A percentile compares a stretch with the other conserved stretches of the same genome.
Evolutionary conservation across 2,797 vertebrate genomes (phyloP).

Genomic region (Paramormyrops hopkinsi): DNA sequence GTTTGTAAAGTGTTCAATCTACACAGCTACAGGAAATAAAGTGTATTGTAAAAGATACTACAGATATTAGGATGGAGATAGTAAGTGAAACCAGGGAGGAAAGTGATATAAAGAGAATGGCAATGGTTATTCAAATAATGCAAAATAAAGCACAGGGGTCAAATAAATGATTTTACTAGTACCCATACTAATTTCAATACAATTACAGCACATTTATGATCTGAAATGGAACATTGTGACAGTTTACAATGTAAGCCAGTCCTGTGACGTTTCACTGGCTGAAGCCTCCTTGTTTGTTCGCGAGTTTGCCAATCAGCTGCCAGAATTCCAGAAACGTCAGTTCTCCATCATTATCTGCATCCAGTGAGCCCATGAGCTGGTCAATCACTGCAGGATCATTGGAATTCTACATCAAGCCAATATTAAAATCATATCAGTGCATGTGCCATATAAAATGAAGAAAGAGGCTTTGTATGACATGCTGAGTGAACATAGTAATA

Average conservation of each 20-base stretch:
- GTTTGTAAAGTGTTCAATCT: background rate
- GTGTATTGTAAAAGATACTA: background rate
- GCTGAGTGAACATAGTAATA: background rate
- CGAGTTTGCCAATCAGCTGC: conserved; percentile 66
- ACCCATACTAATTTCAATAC: background rate
- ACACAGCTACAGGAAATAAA: background rate
- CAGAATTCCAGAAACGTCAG: conserved; percentile 71
- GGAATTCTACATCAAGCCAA: conserved; percentile 53
- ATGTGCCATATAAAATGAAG: background rate
- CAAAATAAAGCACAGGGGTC: background rate
- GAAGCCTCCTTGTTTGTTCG: conserved; percentile 58
- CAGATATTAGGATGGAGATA: background rate
- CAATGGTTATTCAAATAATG: background rate
- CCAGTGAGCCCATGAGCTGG: conserved; percentile 62
- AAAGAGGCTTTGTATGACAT: background rate
- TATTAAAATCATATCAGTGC: conserved; percentile 6
- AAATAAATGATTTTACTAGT: background rate
- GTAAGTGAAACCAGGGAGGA: background rate
- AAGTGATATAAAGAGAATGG: background rate
- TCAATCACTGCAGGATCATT: conserved; percentile 49
- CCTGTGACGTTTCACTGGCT: conserved; percentile 32
- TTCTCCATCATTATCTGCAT: conserved; percentile 63
- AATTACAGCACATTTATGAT: background rate
- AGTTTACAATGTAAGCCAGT: background rate
- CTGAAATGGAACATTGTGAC: background rate